A percentile compares a stretch with the other conserved stretches of the same genome.
Evolutionary conservation across 2,888 invertebrate species (phyloP).

Genomic region (Ditula angustiorana): DNA sequence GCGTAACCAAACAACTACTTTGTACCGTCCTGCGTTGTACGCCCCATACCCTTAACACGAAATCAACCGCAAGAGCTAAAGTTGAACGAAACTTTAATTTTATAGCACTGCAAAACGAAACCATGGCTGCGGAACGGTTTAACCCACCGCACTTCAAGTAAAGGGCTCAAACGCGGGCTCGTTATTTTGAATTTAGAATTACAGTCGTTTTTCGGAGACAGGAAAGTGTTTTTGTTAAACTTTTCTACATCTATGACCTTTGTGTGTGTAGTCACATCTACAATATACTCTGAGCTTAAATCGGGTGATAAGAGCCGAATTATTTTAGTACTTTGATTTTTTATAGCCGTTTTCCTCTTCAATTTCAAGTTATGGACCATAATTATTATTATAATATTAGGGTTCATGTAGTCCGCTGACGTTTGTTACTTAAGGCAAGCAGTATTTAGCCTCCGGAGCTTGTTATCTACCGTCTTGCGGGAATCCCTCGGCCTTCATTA

Average conservation of each 20-base stretch:
- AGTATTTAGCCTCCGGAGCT: conserved; percentile 60
- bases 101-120: conserved; percentile 4
- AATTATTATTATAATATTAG: not conserved
- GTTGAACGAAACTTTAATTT: conserved; percentile 9
- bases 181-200: not conserved
- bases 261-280: no score
- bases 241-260: no score
- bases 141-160: not conserved
- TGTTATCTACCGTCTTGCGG: conserved; percentile 77
- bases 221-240: no score
- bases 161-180: not conserved
- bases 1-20: not conserved
- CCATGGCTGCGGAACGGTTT: not conserved
- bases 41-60: not conserved
- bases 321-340: no score
- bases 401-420: conserved; percentile 27
- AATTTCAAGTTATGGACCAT: no score
- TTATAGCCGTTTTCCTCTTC: no score
- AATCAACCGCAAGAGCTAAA: conserved; percentile 2
- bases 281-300: no score
- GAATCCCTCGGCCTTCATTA: conserved; percentile 76
- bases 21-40: not conserved
- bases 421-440: conserved; percentile 40
- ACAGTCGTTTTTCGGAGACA: not conserved
- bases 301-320: no score